Percentiles rank a stretch among this genome's conserved stretches.
phyloP scores from a whole-genome alignment of 30 jellyfish, hydroid and myxozoan species.

The Cassiopea xamachana region DNA sequence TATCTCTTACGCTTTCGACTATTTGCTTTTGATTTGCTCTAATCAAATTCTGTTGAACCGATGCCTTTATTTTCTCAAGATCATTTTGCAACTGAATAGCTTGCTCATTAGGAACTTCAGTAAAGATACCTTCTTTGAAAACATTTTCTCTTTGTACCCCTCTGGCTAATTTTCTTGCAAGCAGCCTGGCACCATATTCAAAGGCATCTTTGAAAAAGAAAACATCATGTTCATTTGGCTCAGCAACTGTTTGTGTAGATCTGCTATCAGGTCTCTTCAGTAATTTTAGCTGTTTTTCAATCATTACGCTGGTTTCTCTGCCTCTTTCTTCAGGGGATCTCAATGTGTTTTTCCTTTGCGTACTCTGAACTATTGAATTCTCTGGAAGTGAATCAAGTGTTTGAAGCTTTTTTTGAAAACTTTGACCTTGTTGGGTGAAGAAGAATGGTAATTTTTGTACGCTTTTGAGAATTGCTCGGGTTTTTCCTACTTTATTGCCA shows the following conservation, averaged over 20 bases:
- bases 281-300: background rate
- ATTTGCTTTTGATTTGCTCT: background rate
- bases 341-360: background rate
- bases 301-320: background rate
- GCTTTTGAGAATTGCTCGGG: too few relatives aligned
- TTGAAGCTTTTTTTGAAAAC: background rate
- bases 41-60: background rate
- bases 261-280: background rate
- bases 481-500: too few relatives aligned
- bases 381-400: background rate
- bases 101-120: slow-evolving; percentile 13
- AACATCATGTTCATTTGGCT: slow-evolving; percentile 34
- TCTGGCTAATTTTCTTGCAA: slow-evolving; percentile 15
- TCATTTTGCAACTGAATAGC: slow-evolving; percentile 12
- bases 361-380: background rate
- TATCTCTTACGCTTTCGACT: background rate
- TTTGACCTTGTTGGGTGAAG: background rate
- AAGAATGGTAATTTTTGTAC: too few relatives aligned
- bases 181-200: slow-evolving; percentile 36
- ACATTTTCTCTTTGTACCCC: background rate
- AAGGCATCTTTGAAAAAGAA: slow-evolving; percentile 59
- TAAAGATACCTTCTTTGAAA: background rate
- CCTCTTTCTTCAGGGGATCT: slow-evolving; percentile 27
- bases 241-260: background rate
- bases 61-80: slow-evolving; percentile 10